Conservation (phyloP, 2,113 vertebrate species). For the Aldabrachelys gigantea region DNA sequence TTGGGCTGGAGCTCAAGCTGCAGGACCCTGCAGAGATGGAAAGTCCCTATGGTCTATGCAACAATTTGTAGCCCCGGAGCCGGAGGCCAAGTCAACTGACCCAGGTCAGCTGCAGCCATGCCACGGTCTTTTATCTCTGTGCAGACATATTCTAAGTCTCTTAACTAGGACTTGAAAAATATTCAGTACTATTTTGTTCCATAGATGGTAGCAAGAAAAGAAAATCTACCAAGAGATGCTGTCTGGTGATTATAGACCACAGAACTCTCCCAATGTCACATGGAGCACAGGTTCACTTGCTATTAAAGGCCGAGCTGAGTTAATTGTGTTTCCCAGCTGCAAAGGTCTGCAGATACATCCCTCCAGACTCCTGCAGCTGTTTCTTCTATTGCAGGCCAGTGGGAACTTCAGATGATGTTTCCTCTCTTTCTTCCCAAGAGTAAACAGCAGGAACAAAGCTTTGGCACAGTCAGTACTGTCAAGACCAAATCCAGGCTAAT, state of each 20-base stretch:
- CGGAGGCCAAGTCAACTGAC: not conserved
- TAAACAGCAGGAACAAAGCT: not conserved
- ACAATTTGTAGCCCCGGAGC: not conserved
- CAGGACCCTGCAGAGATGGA: not conserved
- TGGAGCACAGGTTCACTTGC: not conserved
- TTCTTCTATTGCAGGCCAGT: not conserved
- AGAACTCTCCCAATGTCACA: not conserved
- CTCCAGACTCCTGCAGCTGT: constrained; percentile 41
- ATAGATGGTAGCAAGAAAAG: not conserved
- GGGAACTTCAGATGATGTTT: not conserved
- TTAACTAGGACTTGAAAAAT: not conserved
- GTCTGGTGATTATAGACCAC: not conserved
- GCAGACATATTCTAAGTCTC: not conserved
- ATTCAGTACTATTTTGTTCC: not conserved
- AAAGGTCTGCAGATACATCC: not conserved
- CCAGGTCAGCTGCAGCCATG: not conserved
- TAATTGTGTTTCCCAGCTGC: not conserved
- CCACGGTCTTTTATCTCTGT: not conserved
- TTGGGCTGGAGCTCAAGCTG: not conserved
- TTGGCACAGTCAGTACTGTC: not conserved
- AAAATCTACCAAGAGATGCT: not conserved
- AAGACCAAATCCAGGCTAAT: not conserved
- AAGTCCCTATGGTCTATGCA: not conserved
- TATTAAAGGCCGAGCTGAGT: not conserved
- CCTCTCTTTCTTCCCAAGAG: not conserved